These are phyloP conservation scores for Amphimallon solstitiale DNA, from an alignment of 2,888 invertebrate species.

Conservation along the genomic window DNA sequence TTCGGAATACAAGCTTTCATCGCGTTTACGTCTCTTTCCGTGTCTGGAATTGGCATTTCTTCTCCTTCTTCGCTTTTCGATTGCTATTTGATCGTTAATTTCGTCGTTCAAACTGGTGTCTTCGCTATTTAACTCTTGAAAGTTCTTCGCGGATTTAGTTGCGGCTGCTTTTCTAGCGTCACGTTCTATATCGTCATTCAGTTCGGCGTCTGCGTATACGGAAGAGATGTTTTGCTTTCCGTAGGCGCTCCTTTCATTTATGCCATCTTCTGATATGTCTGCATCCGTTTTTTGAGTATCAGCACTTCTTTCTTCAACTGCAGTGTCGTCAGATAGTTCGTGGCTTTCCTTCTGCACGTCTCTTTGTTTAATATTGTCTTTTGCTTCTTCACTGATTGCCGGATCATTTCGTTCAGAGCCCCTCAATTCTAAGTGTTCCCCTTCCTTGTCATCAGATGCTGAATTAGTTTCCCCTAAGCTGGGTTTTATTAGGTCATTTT, in stretches of 20 bases:
- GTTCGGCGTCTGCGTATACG: neutral
- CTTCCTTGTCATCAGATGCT: neutral
- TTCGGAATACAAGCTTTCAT: conserved; percentile 59
- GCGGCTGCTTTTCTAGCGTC: conserved; percentile 1
- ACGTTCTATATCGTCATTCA: neutral
- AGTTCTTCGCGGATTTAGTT: neutral
- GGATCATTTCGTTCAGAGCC: neutral
- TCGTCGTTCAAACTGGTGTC: conserved; percentile 7
- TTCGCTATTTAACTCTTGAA: neutral
- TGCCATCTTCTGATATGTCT: neutral
- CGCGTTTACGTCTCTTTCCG: conserved; percentile 52
- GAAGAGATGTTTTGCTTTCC: neutral
- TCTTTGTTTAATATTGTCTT: neutral
- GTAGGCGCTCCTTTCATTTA: conserved; percentile 2
- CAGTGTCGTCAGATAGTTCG: neutral
- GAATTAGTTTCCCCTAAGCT: neutral
- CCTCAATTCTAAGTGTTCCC: neutral
- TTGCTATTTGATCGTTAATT: conserved; percentile 5
- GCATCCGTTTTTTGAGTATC: neutral
- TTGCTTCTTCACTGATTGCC: neutral
- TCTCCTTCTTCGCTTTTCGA: neutral
- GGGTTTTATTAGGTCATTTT: neutral
- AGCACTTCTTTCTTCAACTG: conserved; percentile 2
- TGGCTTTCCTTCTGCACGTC: neutral
- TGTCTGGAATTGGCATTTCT: neutral